These are phyloP conservation scores for Zaprionus vittiger DNA, from an alignment of 1,140 invertebrate species.

Conservation along the genomic window DNA sequence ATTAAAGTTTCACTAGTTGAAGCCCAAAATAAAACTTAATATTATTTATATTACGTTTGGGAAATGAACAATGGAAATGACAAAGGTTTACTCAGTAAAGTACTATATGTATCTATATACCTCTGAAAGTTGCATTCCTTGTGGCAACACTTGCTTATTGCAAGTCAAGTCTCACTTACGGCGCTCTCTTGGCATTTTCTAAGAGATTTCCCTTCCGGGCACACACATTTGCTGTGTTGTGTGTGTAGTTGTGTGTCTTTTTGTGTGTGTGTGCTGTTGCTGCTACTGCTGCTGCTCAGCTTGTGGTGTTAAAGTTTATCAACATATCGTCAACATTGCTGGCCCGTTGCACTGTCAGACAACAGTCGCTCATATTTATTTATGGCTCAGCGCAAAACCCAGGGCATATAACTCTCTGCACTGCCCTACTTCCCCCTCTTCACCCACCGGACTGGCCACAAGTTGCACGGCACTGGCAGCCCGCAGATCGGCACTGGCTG, in stretches of 20 bases:
- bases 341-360: slow-evolving; percentile 47
- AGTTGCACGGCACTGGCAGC: slow-evolving; percentile 27
- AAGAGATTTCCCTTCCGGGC: neutral
- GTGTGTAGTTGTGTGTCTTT: neutral
- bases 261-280: neutral
- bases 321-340: slow-evolving; percentile 77
- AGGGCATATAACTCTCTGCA: slow-evolving; percentile 32
- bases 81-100: too few relatives aligned
- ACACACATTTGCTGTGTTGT: neutral
- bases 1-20: too few relatives aligned
- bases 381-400: slow-evolving; percentile 65
- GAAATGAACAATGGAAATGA: too few relatives aligned
- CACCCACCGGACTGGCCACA: slow-evolving; percentile 53
- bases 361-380: slow-evolving; percentile 77
- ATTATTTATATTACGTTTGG: too few relatives aligned
- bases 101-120: too few relatives aligned
- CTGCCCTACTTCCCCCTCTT: neutral
- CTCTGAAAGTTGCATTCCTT: too few relatives aligned
- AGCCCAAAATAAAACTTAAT: too few relatives aligned
- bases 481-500: slow-evolving; percentile 19
- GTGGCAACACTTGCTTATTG: too few relatives aligned
- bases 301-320: slow-evolving; percentile 77
- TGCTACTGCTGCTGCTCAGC: neutral
- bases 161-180: too few relatives aligned
- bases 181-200: neutral